These are phyloP conservation scores for Dryoscopus gambensis DNA, from an alignment of 2,113 vertebrate species.

Conservation along the genomic window DNA sequence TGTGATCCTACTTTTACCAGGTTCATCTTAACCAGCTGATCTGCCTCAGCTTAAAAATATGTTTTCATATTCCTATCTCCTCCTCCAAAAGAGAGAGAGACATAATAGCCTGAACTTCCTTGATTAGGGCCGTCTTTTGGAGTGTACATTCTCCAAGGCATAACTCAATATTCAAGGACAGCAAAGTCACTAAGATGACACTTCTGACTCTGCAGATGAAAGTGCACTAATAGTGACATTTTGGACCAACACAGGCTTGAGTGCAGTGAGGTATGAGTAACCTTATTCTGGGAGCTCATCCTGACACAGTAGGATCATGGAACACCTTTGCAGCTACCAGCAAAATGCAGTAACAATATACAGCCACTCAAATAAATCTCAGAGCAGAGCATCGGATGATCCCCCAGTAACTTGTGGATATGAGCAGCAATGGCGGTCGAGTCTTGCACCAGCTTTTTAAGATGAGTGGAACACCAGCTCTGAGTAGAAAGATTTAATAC, in stretches of 20 bases:
- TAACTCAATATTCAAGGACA: neutral
- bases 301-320: neutral
- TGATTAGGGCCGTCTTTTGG: neutral
- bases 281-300: neutral
- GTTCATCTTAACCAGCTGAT: neutral
- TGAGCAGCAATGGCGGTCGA: neutral
- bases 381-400: neutral
- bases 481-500: slow-evolving; percentile 23
- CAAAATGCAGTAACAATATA: neutral
- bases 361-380: neutral
- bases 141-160: neutral
- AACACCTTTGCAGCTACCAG: neutral
- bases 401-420: neutral
- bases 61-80: neutral
- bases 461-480: neutral
- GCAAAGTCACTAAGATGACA: neutral
- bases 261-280: neutral
- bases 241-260: neutral
- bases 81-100: neutral
- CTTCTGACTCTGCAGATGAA: neutral
- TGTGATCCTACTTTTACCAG: neutral
- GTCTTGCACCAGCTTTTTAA: neutral
- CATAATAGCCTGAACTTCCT: neutral
- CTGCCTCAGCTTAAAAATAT: neutral
- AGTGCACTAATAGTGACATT: neutral